Evolutionary conservation across 2,113 vertebrate species (phyloP).

Genomic region (Tiliqua scincoides): DNA sequence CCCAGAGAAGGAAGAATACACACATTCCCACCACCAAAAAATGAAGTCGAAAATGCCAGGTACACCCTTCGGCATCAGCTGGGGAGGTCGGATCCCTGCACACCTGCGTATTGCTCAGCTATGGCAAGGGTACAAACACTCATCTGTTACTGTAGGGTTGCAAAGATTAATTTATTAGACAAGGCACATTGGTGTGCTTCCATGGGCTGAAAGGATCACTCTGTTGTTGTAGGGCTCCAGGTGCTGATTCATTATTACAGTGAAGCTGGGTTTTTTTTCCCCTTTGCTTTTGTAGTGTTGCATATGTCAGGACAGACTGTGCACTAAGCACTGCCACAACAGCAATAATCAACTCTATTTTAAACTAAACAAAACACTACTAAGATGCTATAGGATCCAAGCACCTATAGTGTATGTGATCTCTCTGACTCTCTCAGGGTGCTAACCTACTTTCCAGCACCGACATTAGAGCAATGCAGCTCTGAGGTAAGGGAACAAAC

Average conservation of each 20-base stretch:
- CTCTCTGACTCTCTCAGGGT: not conserved
- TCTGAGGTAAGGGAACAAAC: no score
- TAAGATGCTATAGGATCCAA: not conserved
- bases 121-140: not conserved
- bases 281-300: not conserved
- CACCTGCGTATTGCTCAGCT: not conserved
- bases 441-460: no score
- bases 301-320: not conserved
- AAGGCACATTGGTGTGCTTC: not conserved
- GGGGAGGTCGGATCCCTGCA: not conserved
- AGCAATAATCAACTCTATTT: not conserved
- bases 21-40: not conserved
- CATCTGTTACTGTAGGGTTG: not conserved
- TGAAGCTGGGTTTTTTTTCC: not conserved
- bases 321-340: constrained; percentile 1
- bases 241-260: not conserved
- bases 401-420: not conserved
- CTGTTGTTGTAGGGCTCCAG: not conserved
- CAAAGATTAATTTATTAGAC: not conserved
- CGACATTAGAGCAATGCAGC: no score
- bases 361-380: not conserved
- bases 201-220: not conserved
- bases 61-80: not conserved
- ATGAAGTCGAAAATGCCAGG: not conserved
- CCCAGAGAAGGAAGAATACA: not conserved